Conservation (phyloP, 2,797 vertebrate genomes). For the Chanos chanos region DNA sequence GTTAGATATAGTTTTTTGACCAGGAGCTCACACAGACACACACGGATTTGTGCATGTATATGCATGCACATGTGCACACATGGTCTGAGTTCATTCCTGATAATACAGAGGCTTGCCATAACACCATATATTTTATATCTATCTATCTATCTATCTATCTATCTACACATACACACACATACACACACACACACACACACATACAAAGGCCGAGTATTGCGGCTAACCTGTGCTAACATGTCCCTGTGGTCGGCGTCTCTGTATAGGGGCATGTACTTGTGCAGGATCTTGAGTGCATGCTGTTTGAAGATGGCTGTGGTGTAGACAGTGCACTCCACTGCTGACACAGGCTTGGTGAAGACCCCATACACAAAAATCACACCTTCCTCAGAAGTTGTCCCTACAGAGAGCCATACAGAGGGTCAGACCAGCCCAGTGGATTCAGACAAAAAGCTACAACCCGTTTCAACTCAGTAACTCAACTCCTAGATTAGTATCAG, state of each 20-base stretch:
- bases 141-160: too few species aligned
- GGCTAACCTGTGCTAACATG: conserved; percentile 71
- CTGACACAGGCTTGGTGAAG: conserved; percentile 65
- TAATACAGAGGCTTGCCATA: too few species aligned
- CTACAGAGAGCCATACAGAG: conserved; percentile 40
- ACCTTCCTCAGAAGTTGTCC: conserved; percentile 74
- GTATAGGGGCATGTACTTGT: conserved; percentile 68
- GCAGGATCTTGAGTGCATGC: conserved; percentile 63
- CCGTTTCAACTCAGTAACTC: too few species aligned
- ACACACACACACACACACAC: background rate
- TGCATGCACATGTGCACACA: too few species aligned
- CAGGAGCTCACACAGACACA: background rate
- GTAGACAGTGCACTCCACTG: conserved; percentile 61
- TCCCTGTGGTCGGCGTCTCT: conserved; percentile 56
- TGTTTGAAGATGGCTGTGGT: conserved; percentile 73
- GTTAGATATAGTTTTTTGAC: too few species aligned
- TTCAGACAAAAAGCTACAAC: too few species aligned
- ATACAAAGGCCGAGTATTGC: background rate
- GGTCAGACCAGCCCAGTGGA: background rate
- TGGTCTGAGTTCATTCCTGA: too few species aligned
- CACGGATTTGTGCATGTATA: too few species aligned
- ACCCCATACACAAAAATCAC: conserved; percentile 67
- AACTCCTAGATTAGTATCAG: too few species aligned
- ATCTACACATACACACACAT: background rate
- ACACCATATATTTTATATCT: too few species aligned